Base-by-base conservation (phyloP, 2,888 invertebrate genomes). In the Marronus borbonicus region DNA sequence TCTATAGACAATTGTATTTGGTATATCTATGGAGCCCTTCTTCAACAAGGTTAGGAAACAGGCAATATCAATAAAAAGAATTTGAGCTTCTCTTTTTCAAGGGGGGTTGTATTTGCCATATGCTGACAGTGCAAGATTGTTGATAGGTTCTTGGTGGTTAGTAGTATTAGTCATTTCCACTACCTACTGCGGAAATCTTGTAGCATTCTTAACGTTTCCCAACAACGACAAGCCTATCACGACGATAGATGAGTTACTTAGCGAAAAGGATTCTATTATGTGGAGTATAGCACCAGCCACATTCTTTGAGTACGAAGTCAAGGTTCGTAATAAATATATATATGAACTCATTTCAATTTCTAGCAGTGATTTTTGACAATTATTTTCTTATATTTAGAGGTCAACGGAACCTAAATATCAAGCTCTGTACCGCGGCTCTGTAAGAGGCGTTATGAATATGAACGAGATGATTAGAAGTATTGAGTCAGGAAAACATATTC, bases 101-200 rank as follows among this genome's bases (percentile, higher is more conserved):
- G 97, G 97, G 80, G 97, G 97, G 3, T 94, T 95, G 92, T 94
- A 95, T 85, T 89, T 97, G 49, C 97, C 97, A 0, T 91, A 92
- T 76, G 95, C 96, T 0, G 95, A 96, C 86, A 97, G 97, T 83
- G 96, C 96, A 2, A 92, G 97, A 5, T 88, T 97, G 7, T 91
- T 97, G 2, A 93, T 97, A 0, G 96, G 96, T 0, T 93, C 95
- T 0, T 98, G 97, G 97, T 97, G 97, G 97, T 88, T 97, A 68
- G 95, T 96, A 0, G 97, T 97, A 0, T 90, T 97, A 80, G 95
- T 97, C 0, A 91, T 97, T 24, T 95, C 97, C 0, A 97, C 97
- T 20, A 97, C 97, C 0, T 98, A 97, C 87, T 96, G 96, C 76
- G 97, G 97, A 1, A 97, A 96, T 88, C 90, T 98, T 82, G 97